Evolutionary conservation across 2,113 vertebrate species (phyloP).

Genomic region (Pomatostomus ruficeps): DNA sequence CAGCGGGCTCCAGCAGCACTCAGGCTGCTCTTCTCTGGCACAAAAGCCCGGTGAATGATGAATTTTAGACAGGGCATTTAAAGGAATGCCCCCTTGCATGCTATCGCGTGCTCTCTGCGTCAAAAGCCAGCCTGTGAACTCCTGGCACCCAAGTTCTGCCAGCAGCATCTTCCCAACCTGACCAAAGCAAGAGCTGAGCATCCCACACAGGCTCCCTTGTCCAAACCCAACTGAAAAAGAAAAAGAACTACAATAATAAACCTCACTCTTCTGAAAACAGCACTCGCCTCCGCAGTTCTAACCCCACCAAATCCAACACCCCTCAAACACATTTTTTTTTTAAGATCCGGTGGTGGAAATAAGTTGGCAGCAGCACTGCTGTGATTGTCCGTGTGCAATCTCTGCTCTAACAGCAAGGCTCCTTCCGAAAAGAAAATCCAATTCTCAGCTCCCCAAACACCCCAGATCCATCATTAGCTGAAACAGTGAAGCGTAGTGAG

Average conservation of each 20-base stretch:
- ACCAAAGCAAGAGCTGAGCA: background rate
- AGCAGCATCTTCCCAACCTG: background rate
- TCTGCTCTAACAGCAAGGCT: background rate
- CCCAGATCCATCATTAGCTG: background rate
- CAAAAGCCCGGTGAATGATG: background rate
- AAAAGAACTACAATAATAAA: background rate
- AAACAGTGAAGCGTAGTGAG: background rate
- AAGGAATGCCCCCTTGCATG: background rate
- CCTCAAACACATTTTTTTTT: background rate
- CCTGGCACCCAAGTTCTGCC: background rate
- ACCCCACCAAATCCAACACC: background rate
- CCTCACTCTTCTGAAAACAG: background rate
- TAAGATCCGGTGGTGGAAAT: background rate
- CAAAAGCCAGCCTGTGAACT: background rate
- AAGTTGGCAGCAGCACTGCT: background rate
- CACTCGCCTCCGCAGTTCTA: background rate
- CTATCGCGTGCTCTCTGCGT: background rate
- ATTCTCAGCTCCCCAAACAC: background rate
- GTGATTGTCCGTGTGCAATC: rapidly evolving
- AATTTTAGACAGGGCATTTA: background rate
- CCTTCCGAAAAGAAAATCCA: background rate
- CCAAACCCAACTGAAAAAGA: background rate
- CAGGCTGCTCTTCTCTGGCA: background rate
- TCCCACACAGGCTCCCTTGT: background rate
- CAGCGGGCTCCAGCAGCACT: background rate